Evolutionary conservation across 2,888 invertebrate species (phyloP).

Genomic region (Heliconius ethilla): DNA sequence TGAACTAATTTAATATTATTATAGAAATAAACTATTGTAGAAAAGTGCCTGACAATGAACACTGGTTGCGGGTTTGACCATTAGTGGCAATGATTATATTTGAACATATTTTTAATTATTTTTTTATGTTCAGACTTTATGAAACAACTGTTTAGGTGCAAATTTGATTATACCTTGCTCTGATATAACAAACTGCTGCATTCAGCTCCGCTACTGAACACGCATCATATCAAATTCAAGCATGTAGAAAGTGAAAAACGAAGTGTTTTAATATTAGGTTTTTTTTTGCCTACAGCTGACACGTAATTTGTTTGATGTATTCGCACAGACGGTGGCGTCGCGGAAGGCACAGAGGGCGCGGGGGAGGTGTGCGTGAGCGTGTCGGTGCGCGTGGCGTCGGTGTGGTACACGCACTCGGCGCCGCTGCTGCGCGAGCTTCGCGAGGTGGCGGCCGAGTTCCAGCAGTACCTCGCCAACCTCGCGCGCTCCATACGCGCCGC

Average conservation of each 20-base stretch:
- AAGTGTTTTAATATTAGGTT: too few species aligned
- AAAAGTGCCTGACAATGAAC: too few species aligned
- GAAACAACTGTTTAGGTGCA: too few species aligned
- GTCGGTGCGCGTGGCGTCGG: constrained; percentile 89
- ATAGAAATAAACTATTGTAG: too few species aligned
- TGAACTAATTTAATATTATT: background rate
- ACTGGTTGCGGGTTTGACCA: too few species aligned
- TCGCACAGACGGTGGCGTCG: background rate
- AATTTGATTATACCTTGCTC: too few species aligned
- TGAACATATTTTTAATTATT: too few species aligned
- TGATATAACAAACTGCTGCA: background rate
- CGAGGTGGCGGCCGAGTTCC: constrained; percentile 94
- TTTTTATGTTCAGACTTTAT: too few species aligned
- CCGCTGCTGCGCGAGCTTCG: constrained; percentile 92
- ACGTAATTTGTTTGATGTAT: background rate
- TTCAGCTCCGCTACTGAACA: background rate
- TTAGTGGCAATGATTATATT: too few species aligned
- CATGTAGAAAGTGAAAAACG: too few species aligned
- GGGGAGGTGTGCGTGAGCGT: constrained; percentile 62
- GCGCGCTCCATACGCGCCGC: constrained; percentile 93
- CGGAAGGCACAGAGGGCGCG: constrained; percentile 8
- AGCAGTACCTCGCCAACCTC: constrained; percentile 91
- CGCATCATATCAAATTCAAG: too few species aligned
- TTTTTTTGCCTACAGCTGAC: too few species aligned
- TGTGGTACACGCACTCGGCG: constrained; percentile 96